These are phyloP conservation scores for Chionis minor DNA, from an alignment of 2,113 vertebrate species.

Conservation along the genomic window DNA sequence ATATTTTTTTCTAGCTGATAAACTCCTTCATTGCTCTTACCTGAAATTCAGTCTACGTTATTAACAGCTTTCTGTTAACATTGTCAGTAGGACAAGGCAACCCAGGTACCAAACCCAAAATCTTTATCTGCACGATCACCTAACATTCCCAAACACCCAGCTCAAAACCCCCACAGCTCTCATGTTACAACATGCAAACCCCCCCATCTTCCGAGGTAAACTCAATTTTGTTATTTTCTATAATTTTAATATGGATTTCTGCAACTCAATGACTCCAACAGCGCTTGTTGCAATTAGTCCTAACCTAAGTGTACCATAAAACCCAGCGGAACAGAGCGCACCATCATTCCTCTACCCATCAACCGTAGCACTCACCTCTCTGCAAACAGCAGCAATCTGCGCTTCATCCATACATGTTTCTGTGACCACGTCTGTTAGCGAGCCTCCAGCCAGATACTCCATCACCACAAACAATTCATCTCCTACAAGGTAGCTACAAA, in stretches of 20 bases:
- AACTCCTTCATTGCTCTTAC: background rate
- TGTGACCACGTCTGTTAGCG: conserved; percentile 96
- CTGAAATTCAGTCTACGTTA: background rate
- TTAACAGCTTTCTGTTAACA: background rate
- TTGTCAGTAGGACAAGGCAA: background rate
- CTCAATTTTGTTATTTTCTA: background rate
- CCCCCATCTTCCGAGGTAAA: background rate
- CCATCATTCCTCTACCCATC: background rate
- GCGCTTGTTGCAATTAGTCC: background rate
- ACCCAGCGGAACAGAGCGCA: accelerated
- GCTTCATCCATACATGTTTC: conserved; percentile 99
- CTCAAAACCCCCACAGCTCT: background rate
- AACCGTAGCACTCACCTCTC: conserved; percentile 80
- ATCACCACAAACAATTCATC: conserved; percentile 98
- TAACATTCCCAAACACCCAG: background rate
- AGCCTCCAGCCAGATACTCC: conserved; percentile 98
- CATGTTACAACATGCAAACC: background rate
- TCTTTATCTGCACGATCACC: background rate
- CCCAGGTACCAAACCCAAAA: background rate
- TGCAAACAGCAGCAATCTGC: conserved; percentile 96
- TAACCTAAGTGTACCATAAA: background rate
- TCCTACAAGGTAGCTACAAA: conserved; percentile 90
- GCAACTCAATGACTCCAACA: background rate
- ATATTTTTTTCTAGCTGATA: background rate
- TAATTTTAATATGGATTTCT: background rate